Evolutionary conservation across 2,113 vertebrate genomes (phyloP), one percentile per base, ranked within the genome.

Genomic region (Pachycephala philippinensis): DNA sequence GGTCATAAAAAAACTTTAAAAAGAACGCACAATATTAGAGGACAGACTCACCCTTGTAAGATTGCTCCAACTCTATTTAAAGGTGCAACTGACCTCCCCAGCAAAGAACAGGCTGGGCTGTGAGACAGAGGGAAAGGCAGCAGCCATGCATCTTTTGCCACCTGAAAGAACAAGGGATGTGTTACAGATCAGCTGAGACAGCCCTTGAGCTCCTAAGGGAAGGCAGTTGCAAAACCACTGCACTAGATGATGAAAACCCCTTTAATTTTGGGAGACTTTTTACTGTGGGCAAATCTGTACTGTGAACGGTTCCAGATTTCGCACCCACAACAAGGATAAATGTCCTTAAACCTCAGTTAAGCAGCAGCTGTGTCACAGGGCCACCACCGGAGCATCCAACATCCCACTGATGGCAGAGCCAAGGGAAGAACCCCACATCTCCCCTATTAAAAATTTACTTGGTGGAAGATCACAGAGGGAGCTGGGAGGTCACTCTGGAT

Each of bases 1-100:
- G 79, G 54, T 84, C 82, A 94, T 75, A 71, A 91, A 93, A 89
- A 86, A 77, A 74, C 92, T 93, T 96, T 95, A 81, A 97, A 91
- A 93, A 86, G 75, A 81, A 93, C 83, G 1, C 94, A 95, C 94
- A 90, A 81, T 79, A 92, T 95, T 89, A 92, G 90, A 96, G 60
- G 93, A 80, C 78, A 89, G 57, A 96, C 90, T 97, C 96, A 96
- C 93, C 91, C 96, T 94, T 33, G 4, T 50, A 52, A 59, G 71
- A 76, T 24, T 75, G 71, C 65, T 96, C 87, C 91, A 87, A 65
- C 56, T 68, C 91, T 94, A 93, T 39, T 81, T 87, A 86, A 77
- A 92, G 77, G 28, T 20, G 15, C 76, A 59, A 49, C 42, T 82
- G 95, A 71, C 42, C 76, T 84, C 35, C 93, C 96, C 95, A 96